Evolutionary conservation across 1,140 invertebrate genomes (phyloP), one percentile per base, ranked within the genome.

Genomic region (Rhynchophorus ferrugineus): DNA sequence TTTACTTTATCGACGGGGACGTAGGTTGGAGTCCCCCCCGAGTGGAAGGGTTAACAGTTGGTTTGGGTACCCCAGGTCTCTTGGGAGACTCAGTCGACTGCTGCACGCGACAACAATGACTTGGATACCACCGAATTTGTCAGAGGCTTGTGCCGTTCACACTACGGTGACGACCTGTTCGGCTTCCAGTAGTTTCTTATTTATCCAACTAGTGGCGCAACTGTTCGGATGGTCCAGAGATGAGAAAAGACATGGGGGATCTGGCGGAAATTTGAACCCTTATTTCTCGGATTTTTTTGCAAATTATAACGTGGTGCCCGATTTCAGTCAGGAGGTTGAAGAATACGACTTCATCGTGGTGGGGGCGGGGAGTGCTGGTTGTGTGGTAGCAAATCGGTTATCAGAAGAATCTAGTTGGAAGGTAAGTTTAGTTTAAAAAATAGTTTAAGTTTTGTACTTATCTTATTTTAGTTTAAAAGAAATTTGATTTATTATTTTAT

Each of bases 301-400:
- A n/a, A n/a, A n/a, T n/a, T n/a, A n/a, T n/a, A n/a, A n/a, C n/a
- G n/a, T n/a, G n/a, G n/a, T n/a, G n/a, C n/a, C n/a, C n/a, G n/a
- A n/a, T n/a, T n/a, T n/a, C n/a, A n/a, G n/a, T n/a, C 42, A 37
- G 42, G 45, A 58, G 9, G 24, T 52, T 8, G 41, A 60, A 53
- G 64, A 73, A 24, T 77, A 69, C 53, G 75, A 77, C 58, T 78
- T 77, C 57, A 72, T 78, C 44, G 62, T 78, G 2, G 73, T 84
- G 41, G 82, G 81, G 8, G 81, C 77, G 14, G 81, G 83, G 52
- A 80, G 80, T 22, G 79, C 81, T 2, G 83, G 83, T 22, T 78
- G 77, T 61, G 82, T 84, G 19, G 50, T 85, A 19, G 82, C 82
- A 2, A 81, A 77, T 60, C 64, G 83, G 34, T 64, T 85, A 18